phyloP scores from a whole-genome alignment of 2,888 invertebrate species.

The Campopleginae sp. region DNA sequence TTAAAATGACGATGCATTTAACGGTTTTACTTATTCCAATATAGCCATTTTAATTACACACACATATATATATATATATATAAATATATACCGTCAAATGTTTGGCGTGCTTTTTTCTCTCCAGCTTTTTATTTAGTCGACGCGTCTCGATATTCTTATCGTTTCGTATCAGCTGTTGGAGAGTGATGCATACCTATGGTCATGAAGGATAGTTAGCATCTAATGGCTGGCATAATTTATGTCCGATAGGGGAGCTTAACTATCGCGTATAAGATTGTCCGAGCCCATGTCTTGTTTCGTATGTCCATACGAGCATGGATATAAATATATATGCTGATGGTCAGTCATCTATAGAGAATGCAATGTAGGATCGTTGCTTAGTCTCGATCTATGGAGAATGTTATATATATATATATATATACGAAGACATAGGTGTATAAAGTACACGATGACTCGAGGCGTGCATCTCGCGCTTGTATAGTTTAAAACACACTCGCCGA shows the following conservation, averaged over 20 bases:
- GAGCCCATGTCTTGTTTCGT: conserved; percentile 40
- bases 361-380: conserved; percentile 10
- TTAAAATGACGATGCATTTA: background rate
- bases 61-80: conserved; percentile 3
- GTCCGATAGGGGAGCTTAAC: conserved; percentile 75
- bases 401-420: conserved; percentile 6
- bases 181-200: conserved; percentile 75
- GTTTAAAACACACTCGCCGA: conserved; percentile 58
- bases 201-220: conserved; percentile 77
- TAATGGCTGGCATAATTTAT: conserved; percentile 81
- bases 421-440: background rate
- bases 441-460: conserved; percentile 66
- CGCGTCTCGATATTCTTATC: conserved; percentile 66
- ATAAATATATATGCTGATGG: conserved; percentile 18
- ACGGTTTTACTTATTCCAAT: background rate
- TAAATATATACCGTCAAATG: conserved; percentile 14
- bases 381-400: conserved; percentile 36
- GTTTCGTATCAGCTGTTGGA: conserved; percentile 72
- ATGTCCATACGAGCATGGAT: background rate
- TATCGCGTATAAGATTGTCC: conserved; percentile 64
- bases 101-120: conserved; percentile 44
- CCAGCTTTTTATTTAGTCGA: conserved; percentile 36
- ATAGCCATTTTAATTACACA: background rate
- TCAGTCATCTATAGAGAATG: conserved; percentile 51
- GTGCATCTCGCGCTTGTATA: conserved; percentile 53